Evolutionary conservation across 1,140 invertebrate genomes (phyloP).

Genomic region (Samia ricini): DNA sequence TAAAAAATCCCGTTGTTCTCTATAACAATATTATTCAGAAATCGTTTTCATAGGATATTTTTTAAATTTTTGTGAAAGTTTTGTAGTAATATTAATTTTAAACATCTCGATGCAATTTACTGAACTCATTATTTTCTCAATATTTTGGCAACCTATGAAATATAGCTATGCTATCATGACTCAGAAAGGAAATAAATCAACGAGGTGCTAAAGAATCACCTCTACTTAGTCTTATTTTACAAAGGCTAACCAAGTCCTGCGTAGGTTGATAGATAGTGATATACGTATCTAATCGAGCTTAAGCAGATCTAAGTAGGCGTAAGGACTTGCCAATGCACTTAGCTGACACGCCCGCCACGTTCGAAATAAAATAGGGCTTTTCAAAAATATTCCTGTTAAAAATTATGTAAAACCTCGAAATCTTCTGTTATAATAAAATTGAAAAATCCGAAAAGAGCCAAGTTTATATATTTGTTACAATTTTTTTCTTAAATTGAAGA

Average conservation of each 20-base stretch:
- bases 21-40: background rate
- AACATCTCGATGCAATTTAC: background rate
- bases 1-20: background rate
- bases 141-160: background rate
- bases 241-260: slow-evolving; percentile 13
- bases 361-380: slow-evolving; percentile 38
- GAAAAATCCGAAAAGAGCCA: too few relatives aligned
- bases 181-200: background rate
- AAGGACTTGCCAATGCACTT: slow-evolving; percentile 25
- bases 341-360: slow-evolving; percentile 19
- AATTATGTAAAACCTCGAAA: too few relatives aligned
- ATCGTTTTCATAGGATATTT: background rate
- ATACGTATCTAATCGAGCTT: slow-evolving; percentile 3
- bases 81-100: background rate
- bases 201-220: background rate
- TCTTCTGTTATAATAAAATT: too few relatives aligned
- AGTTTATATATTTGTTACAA: too few relatives aligned
- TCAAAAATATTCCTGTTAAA: slow-evolving; percentile 55
- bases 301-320: slow-evolving; percentile 28
- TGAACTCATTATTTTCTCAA: too few relatives aligned
- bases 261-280: slow-evolving; percentile 36
- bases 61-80: background rate
- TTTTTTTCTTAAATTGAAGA: too few relatives aligned
- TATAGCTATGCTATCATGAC: background rate
- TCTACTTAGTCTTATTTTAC: background rate